Base-by-base conservation (phyloP, 2,113 vertebrate genomes). In the Platichthys stellatus region DNA sequence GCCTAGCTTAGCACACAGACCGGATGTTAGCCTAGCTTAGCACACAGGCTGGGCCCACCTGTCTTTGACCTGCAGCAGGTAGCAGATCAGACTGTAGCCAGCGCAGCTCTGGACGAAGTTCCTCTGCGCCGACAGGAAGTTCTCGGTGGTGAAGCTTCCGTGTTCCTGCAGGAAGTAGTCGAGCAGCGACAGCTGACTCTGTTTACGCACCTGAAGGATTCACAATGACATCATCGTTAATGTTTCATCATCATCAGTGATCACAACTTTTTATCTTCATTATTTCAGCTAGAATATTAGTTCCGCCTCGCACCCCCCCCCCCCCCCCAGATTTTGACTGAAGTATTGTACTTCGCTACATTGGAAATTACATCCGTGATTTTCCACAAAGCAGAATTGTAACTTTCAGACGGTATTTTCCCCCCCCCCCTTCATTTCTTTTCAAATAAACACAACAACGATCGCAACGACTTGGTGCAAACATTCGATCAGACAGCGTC, bases 41-140 rank as follows among this genome's bases (percentile, higher is more conserved):
- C 11, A 18, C 21, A 23, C 7, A 4, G 54, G 17, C 10, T 2
- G 1, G 17, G 20, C 78, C 65, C 70, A 96, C 97, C 97, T 96
- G 96, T 98, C 97, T 78, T 98, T 99, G 80, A 99, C 97, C 92
- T 99, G 97, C 83, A 99, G 95, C 49, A 99, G 95, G 93, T 99
- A 99, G 66, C 97, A 99, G 61, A 99, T 96, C 61, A 98, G 93
- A 84, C 97, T 96, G 89, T 98, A 98, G 0, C 96, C 97, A 0
- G 97, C 97, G 0, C 97, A 98, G 91, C 97, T 99, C 86, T 97
- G 95, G 5, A 98, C 97, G 0, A 99, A 99, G 82, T 96, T 99
- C 69, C 97, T 90, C 93, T 98, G 97, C 0, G 97, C 97, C 0
- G 94, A 95, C 20, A 99, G 97, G 88, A 98, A 99, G 0, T 93